phyloP scores from a whole-genome alignment of 2,113 vertebrate genomes.

The Beaufortia kweichowensis region DNA sequence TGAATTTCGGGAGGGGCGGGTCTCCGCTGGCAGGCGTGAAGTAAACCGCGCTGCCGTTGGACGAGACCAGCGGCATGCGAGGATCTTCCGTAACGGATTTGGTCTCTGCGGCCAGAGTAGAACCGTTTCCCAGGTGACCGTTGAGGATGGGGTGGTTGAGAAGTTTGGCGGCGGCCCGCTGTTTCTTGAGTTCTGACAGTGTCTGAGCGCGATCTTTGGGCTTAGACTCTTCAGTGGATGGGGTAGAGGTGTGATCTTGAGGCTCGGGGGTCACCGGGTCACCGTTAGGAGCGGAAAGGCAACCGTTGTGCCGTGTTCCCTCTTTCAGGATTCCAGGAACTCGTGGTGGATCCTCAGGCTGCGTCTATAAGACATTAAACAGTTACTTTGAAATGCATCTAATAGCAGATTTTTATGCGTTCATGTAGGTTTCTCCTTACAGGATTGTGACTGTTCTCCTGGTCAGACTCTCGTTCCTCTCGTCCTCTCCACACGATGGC shows the following conservation, averaged over 20 bases:
- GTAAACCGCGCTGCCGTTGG: constrained; percentile 88
- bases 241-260: constrained; percentile 47
- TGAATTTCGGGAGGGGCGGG: constrained; percentile 90
- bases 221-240: constrained; percentile 69
- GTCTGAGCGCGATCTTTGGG: constrained; percentile 84
- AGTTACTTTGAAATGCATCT: neutral
- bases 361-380: constrained; percentile 56
- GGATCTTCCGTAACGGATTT: constrained; percentile 78
- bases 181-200: constrained; percentile 91
- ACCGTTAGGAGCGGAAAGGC: constrained; percentile 66
- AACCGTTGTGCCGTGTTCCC: constrained; percentile 75
- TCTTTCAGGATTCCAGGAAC: constrained; percentile 75
- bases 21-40: constrained; percentile 93
- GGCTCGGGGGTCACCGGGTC: constrained; percentile 45
- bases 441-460: constrained; percentile 80
- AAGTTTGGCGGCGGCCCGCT: constrained; percentile 89
- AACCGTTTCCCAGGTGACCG: constrained; percentile 81
- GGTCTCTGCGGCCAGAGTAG: constrained; percentile 71
- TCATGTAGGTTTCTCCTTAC: constrained; percentile 65
- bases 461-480: constrained; percentile 83
- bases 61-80: constrained; percentile 85
- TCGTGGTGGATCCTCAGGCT: constrained; percentile 67
- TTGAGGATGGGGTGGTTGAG: constrained; percentile 87
- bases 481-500: constrained; percentile 91
- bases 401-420: no score